Percentiles rank a stretch among this genome's conserved stretches.
These are phyloP conservation scores for Eueides isabella DNA, from an alignment of 1,140 invertebrate species.

Conservation along the genomic window DNA sequence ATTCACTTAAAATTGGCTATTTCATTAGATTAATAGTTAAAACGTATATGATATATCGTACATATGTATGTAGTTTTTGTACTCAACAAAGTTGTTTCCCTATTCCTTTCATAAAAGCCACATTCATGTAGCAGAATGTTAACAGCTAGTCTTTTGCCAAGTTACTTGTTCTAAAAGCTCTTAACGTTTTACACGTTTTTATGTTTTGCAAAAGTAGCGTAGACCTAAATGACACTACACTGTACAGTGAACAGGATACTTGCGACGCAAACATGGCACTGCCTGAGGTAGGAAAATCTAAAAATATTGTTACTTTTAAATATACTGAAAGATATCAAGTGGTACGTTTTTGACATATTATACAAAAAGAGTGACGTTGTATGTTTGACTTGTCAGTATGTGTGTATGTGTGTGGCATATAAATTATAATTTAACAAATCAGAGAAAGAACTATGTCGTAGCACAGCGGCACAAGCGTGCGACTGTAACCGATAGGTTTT, in stretches of 20 bases:
- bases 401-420: no score
- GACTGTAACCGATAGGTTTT: no score
- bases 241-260: slow-evolving; percentile 13
- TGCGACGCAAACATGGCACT: neutral
- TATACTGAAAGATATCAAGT: no score
- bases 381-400: no score
- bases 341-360: no score
- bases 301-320: neutral
- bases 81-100: neutral
- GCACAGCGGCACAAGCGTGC: no score
- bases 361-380: no score
- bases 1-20: no score
- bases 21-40: no score
- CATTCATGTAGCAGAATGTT: slow-evolving; percentile 19
- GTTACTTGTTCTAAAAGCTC: slow-evolving; percentile 26
- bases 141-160: slow-evolving; percentile 25
- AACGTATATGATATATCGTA: no score
- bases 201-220: slow-evolving; percentile 25
- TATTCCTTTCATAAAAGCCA: slow-evolving; percentile 20
- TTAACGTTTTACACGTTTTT: slow-evolving; percentile 21
- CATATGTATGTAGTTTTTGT: neutral
- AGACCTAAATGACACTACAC: slow-evolving; percentile 27
- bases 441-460: no score
- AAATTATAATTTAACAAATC: no score
- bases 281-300: neutral